Evolutionary conservation across 2,113 vertebrate species (phyloP), one percentile per base, ranked within the genome.

Genomic region (Vicugna pacos): DNA sequence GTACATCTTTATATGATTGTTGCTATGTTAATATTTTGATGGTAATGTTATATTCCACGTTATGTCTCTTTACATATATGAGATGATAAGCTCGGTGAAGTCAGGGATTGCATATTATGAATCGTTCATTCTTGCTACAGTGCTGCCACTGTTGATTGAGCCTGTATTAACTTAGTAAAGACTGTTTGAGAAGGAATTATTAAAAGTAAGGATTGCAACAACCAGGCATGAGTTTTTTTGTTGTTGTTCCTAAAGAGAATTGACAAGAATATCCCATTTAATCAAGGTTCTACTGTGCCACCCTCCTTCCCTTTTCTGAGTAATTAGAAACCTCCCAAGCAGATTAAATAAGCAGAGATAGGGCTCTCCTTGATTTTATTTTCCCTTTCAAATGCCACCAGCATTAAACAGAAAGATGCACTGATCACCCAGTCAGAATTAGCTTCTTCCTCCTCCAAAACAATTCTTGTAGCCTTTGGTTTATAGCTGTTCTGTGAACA

Each of bases 241-340:
- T 20, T 76, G 11, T 20, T 15, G 14, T 3, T 69, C 10, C 72
- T 89, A 79, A 92, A 91, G 52, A 81, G 46, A 93, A 91, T 94
- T 88, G 91, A 60, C 17, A 70, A 96, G 81, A 94, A 96, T 84
- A 95, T 79, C n/a, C 62, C 35, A 64, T 54, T 96, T 89, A 94
- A 89, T 89, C 73, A 75, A 93, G 35, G 6, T 80, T 94, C 86
- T 89, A 89, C 88, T 95, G 35, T 95, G 73, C 50, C 80, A 10
- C 86, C 8, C 2, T 38, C 15, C 17, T 93, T 95, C 60, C 79
- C 67, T 81, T 70, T 89, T 89, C 73, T 86, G 77, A 85, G 93
- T 94, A 97, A 97, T 89, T 91, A 93, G 92, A 91, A 28, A 77
- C 11, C 22, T 91, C 62, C 48, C 22, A 83, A 93, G 28, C 15